Percentiles rank a stretch among this genome's conserved stretches.
These are phyloP conservation scores for Brachypodius melanocephalos DNA, from an alignment of 2,113 vertebrate genomes.

Conservation along the genomic window DNA sequence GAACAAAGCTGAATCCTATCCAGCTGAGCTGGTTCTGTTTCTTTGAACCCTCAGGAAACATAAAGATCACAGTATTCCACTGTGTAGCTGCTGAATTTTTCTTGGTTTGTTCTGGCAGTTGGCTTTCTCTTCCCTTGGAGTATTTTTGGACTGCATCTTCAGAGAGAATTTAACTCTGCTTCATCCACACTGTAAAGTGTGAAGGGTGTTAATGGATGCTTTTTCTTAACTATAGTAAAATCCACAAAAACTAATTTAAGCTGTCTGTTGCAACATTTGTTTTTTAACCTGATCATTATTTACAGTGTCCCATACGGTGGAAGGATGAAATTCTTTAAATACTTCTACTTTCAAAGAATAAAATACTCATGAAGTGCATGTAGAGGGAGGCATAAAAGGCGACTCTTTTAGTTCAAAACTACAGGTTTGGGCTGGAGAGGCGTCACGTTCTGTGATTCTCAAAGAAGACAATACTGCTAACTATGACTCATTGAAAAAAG, in stretches of 20 bases:
- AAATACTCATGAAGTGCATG: neutral
- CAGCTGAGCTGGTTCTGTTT: neutral
- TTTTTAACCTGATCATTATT: neutral
- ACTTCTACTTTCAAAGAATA: neutral
- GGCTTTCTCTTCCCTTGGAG: neutral
- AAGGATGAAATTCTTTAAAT: neutral
- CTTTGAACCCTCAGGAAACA: neutral
- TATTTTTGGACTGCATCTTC: constrained; percentile 2
- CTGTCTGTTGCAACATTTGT: neutral
- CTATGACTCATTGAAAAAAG: neutral
- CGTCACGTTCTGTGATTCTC: neutral
- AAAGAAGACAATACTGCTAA: neutral
- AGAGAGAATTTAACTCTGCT: neutral
- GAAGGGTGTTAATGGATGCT: neutral
- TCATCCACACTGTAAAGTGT: neutral
- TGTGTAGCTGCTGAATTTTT: neutral
- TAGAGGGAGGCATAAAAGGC: neutral
- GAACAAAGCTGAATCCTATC: neutral
- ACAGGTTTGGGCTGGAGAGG: neutral
- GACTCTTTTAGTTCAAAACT: neutral
- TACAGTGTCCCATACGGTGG: neutral
- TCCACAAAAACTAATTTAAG: neutral
- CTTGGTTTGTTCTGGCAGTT: neutral
- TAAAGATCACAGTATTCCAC: neutral
- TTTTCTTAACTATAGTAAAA: neutral